A percentile compares a stretch with the other conserved stretches of the same genome.
Conservation (phyloP, 2,888 invertebrate genomes). For the Clunio marinus region DNA sequence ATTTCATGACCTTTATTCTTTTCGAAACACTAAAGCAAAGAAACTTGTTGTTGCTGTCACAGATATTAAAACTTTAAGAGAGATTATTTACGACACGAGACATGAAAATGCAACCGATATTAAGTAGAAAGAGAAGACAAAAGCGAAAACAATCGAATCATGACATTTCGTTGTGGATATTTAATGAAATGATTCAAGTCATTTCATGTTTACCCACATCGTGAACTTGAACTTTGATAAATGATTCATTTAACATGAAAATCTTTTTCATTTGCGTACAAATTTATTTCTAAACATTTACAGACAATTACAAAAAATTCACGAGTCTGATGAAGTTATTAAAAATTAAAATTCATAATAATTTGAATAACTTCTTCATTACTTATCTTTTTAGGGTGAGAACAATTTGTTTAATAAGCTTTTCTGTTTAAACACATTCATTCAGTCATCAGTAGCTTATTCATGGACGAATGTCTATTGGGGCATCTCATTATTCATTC, state of each 20-base stretch:
- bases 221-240: slow-evolving; percentile 24
- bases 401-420: slow-evolving; percentile 19
- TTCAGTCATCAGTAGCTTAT: background rate
- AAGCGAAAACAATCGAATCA: background rate
- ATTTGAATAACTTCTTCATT: no score
- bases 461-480: background rate
- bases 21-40: background rate
- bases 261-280: no score
- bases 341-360: slow-evolving; percentile 10
- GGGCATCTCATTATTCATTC: background rate
- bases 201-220: background rate
- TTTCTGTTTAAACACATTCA: background rate
- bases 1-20: background rate
- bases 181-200: background rate
- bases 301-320: background rate
- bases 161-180: background rate
- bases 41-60: background rate
- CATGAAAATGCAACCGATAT: background rate
- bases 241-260: background rate
- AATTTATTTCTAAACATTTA: no score
- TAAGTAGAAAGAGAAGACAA: no score
- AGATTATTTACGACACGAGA: background rate
- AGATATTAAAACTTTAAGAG: no score
- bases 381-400: slow-evolving; percentile 35
- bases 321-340: slow-evolving; percentile 14